These are phyloP conservation scores for Melanotus villosus DNA, from an alignment of 2,888 invertebrate species.

Conservation along the genomic window DNA sequence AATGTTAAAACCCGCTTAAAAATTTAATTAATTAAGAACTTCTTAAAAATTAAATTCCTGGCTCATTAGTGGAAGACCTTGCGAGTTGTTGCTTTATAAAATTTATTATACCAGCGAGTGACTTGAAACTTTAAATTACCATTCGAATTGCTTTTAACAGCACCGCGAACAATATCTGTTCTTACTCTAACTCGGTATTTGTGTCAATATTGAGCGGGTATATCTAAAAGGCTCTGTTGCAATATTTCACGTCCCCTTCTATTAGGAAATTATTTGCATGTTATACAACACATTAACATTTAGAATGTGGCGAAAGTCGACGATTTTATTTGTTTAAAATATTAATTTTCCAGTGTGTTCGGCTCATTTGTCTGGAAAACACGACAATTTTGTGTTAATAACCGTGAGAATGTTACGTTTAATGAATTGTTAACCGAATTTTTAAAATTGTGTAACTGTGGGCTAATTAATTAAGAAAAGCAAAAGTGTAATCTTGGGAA, in stretches of 20 bases:
- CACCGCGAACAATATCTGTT: neutral
- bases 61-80: too few relatives aligned
- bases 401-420: neutral
- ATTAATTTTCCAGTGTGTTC: slow-evolving; percentile 33
- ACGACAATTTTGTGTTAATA: neutral
- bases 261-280: slow-evolving; percentile 41
- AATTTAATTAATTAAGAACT: too few relatives aligned
- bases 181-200: slow-evolving; percentile 1
- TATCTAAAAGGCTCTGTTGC: slow-evolving; percentile 8
- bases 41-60: too few relatives aligned
- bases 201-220: slow-evolving; percentile 9
- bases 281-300: slow-evolving; percentile 42
- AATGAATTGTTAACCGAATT: neutral
- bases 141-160: too few relatives aligned
- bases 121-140: too few relatives aligned
- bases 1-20: too few relatives aligned
- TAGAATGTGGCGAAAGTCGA: slow-evolving; percentile 41
- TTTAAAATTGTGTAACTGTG: neutral
- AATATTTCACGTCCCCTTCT: slow-evolving; percentile 26
- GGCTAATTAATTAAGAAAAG: too few relatives aligned
- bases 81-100: too few relatives aligned
- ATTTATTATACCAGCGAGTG: too few relatives aligned
- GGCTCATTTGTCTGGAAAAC: slow-evolving; percentile 15
- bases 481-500: neutral
- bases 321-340: slow-evolving; percentile 18